Evolutionary conservation across 2,888 invertebrate species (phyloP), one percentile per base, ranked within the genome.

Genomic region (Uloborus plumipes): DNA sequence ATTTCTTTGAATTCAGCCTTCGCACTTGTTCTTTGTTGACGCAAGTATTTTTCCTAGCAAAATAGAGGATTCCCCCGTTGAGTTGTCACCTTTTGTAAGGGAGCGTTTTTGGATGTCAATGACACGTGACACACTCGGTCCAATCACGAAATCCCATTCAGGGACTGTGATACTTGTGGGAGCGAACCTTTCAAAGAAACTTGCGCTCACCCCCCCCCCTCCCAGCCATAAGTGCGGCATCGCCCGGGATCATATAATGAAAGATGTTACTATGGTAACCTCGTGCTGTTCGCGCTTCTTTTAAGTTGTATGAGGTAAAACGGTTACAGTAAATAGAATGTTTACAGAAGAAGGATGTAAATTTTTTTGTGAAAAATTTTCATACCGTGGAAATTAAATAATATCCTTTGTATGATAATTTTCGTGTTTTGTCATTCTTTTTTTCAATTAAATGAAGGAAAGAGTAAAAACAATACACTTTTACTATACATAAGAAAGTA

Each of bases 61-160:
- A 55, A 71, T 49, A 65, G 69, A 59, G 31, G 31, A 61, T 51
- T 22, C 70, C 71, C 71, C 70, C 64, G 69, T 78, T 78, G 70
- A 78, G 71, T 70, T 78, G 77, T 78, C 77, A 78, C 77, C 77
- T 71, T 78, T 78, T 78, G 77, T 78, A 71, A 58, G 22, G 70
- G 64, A 64, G 64, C 62, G 55, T 71, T 70, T 78, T 78, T 31
- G 77, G 77, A 71, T 78, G 77, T 78, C 77, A 78, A 18, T 22
- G 55, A 16, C 77, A 78, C 71, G 77, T 71, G 77, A 78, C 77
- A 66, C 58, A 47, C 65, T 65, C 64, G 70, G 77, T 65, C 77
- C 69, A 78, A 78, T 78, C 77, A 78, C 70, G 31, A 65, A 31
- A 47, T 51, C 20, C 77, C 65, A 78, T 78, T 78, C 71, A 78